Conservation (phyloP, 2,113 vertebrate genomes). For the Platysternon megacephalum region DNA sequence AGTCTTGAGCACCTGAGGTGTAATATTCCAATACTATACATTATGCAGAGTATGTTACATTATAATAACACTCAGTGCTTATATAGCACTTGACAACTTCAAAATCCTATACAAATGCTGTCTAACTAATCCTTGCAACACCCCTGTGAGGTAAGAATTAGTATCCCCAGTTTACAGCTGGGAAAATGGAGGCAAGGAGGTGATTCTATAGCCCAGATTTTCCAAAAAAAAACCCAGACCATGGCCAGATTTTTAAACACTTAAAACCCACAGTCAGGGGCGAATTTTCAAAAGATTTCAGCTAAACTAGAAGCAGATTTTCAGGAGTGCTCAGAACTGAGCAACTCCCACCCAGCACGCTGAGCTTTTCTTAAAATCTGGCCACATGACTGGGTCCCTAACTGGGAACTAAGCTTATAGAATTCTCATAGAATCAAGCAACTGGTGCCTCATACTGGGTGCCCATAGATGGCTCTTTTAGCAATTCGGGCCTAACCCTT, state of each 20-base stretch:
- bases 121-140: conserved; percentile 47
- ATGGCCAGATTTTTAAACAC: background rate
- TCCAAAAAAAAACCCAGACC: background rate
- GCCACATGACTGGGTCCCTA: background rate
- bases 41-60: conserved; percentile 31
- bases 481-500: background rate
- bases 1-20: conserved; percentile 57
- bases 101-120: conserved; percentile 32
- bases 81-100: conserved; percentile 54
- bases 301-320: background rate
- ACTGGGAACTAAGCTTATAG: background rate
- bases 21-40: conserved; percentile 14
- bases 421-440: background rate
- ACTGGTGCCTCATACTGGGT: background rate
- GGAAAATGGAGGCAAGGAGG: conserved; percentile 7
- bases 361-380: background rate
- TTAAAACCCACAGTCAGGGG: background rate
- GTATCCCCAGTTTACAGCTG: conserved; percentile 8
- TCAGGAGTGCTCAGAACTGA: background rate
- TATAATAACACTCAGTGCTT: conserved; percentile 56
- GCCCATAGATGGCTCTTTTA: background rate
- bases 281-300: background rate
- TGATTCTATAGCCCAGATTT: conserved; percentile 1
- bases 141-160: conserved; percentile 36
- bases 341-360: background rate